Percentiles rank a stretch among this genome's conserved stretches.
Conservation (phyloP, 2,113 vertebrate genomes). For the Dryoscopus gambensis region DNA sequence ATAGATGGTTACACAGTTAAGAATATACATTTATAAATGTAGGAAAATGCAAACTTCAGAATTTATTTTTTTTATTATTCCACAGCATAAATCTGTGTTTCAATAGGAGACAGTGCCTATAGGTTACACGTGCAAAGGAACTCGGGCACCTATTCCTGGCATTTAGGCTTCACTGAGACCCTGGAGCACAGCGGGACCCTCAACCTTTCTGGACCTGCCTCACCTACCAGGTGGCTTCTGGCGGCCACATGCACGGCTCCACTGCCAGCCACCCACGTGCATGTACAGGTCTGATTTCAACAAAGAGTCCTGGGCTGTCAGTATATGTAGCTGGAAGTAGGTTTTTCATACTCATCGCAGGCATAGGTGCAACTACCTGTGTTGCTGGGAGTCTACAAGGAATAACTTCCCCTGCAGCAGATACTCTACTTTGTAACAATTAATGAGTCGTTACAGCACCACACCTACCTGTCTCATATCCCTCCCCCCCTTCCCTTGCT, state of each 20-base stretch:
- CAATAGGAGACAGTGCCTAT: not conserved
- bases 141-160: not conserved
- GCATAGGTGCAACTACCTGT: not conserved
- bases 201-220: not conserved
- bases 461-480: not conserved
- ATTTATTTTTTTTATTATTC: not conserved
- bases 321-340: not conserved
- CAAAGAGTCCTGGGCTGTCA: not conserved
- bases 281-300: not conserved
- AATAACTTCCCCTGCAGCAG: not conserved
- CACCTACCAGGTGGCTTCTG: not conserved
- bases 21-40: not conserved
- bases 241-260: not conserved
- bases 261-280: not conserved
- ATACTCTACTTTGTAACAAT: not conserved
- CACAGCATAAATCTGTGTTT: not conserved
- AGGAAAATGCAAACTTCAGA: not conserved
- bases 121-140: accelerated
- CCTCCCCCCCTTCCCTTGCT: not conserved
- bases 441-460: not conserved
- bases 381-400: not conserved
- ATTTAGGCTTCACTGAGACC: slow-evolving; percentile 30
- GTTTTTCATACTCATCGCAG: not conserved
- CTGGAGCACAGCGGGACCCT: not conserved
- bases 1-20: not conserved